These are phyloP conservation scores for Aldrovandia affinis DNA, from an alignment of 2,797 vertebrate species.

Conservation along the genomic window DNA sequence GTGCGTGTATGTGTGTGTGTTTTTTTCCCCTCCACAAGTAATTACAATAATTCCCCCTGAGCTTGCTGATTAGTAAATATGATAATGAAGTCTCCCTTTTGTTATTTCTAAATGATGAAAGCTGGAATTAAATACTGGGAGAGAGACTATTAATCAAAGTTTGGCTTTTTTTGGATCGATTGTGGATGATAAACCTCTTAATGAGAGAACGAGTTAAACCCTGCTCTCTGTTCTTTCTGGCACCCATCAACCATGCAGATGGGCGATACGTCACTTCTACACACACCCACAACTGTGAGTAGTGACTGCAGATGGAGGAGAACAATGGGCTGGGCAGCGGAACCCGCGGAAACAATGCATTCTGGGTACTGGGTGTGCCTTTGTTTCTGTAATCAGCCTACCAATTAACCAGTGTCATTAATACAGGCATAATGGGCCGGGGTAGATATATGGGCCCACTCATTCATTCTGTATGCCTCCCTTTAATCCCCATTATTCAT, in stretches of 20 bases:
- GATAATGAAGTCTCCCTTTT: conserved; percentile 14
- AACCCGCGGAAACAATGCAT: neutral
- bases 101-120: conserved; percentile 8
- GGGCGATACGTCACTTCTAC: neutral
- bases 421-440: neutral
- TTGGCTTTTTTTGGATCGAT: neutral
- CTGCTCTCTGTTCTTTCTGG: neutral
- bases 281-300: neutral
- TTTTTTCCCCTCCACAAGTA: conserved; percentile 8
- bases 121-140: conserved; percentile 19
- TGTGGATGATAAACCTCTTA: conserved; percentile 17
- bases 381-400: neutral
- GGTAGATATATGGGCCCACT: neutral
- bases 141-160: conserved; percentile 29
- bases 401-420: conserved; percentile 14
- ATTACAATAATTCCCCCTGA: neutral
- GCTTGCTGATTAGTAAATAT: conserved; percentile 28
- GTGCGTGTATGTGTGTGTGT: neutral
- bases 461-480: neutral
- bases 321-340: neutral
- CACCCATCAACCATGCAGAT: neutral
- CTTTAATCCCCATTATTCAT: neutral
- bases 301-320: neutral
- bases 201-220: neutral
- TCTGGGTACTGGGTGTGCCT: neutral